phyloP scores from a whole-genome alignment of 1,140 invertebrate genomes.

The Oreohelix idahoensis region DNA sequence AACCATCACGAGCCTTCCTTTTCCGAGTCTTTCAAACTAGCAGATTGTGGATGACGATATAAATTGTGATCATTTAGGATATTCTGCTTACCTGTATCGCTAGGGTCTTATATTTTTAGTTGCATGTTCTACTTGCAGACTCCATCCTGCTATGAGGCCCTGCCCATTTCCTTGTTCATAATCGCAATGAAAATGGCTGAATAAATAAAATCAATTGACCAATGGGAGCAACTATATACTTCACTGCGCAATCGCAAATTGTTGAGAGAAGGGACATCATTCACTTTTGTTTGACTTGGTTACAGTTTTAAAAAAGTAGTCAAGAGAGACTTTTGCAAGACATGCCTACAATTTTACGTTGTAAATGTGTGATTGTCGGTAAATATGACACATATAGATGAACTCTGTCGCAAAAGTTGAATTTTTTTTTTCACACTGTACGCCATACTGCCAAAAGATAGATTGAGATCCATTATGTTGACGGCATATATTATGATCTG shows the following conservation, averaged over 20 bases:
- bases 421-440: too few relatives aligned
- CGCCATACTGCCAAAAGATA: too few relatives aligned
- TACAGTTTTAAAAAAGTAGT: not conserved
- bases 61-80: too few relatives aligned
- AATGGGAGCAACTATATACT: not conserved
- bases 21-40: too few relatives aligned
- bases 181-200: slow-evolving; percentile 26
- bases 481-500: too few relatives aligned
- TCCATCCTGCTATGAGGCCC: not conserved
- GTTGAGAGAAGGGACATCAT: not conserved
- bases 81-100: too few relatives aligned
- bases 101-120: too few relatives aligned
- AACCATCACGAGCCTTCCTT: too few relatives aligned
- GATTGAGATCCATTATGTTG: too few relatives aligned
- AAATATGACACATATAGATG: slow-evolving; percentile 22
- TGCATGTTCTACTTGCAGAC: too few relatives aligned
- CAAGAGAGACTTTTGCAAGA: not conserved
- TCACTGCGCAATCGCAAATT: slow-evolving; percentile 24
- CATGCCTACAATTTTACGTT: slow-evolving; percentile 63
- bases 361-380: slow-evolving; percentile 67
- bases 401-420: too few relatives aligned
- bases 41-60: too few relatives aligned
- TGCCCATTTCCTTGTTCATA: slow-evolving; percentile 19
- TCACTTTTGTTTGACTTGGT: not conserved
- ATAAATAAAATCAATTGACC: slow-evolving; percentile 23